These are phyloP conservation scores for Mionectes olivaceus DNA, from an alignment of 2,797 vertebrate genomes.

Conservation along the genomic window DNA sequence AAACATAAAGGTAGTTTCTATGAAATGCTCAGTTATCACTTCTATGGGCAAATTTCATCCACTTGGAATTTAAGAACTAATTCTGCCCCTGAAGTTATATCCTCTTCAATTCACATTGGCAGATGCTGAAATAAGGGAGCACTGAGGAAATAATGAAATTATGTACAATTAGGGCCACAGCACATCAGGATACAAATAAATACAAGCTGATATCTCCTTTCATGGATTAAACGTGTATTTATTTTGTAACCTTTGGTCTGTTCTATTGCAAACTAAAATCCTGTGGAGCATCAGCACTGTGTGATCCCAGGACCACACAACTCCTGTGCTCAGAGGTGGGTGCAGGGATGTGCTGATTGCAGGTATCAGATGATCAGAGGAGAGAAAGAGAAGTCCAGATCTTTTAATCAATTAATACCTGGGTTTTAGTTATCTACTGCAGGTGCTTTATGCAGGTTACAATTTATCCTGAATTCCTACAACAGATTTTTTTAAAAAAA, in stretches of 20 bases:
- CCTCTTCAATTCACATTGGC: slow-evolving; percentile 49
- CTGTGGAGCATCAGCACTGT: not conserved
- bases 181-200: slow-evolving; percentile 19
- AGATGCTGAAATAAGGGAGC: slow-evolving; percentile 63
- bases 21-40: slow-evolving; percentile 3
- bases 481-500: not conserved
- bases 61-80: slow-evolving; percentile 54
- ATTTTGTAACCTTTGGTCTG: slow-evolving; percentile 13
- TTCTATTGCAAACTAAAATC: not conserved
- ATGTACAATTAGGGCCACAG: slow-evolving; percentile 26
- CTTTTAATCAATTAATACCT: not conserved
- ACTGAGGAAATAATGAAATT: slow-evolving; percentile 52
- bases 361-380: not conserved
- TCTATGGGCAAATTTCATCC: slow-evolving; percentile 17
- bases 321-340: not conserved
- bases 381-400: not conserved
- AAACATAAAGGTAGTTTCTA: slow-evolving; percentile 1
- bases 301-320: not conserved
- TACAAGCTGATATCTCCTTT: not conserved
- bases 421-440: not conserved
- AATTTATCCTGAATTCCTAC: not conserved
- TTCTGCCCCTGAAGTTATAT: slow-evolving; percentile 57
- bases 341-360: slow-evolving; percentile 30
- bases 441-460: not conserved
- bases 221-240: not conserved